Base-by-base conservation (phyloP, 2,113 vertebrate genomes). In the Pedionomus torquatus region DNA sequence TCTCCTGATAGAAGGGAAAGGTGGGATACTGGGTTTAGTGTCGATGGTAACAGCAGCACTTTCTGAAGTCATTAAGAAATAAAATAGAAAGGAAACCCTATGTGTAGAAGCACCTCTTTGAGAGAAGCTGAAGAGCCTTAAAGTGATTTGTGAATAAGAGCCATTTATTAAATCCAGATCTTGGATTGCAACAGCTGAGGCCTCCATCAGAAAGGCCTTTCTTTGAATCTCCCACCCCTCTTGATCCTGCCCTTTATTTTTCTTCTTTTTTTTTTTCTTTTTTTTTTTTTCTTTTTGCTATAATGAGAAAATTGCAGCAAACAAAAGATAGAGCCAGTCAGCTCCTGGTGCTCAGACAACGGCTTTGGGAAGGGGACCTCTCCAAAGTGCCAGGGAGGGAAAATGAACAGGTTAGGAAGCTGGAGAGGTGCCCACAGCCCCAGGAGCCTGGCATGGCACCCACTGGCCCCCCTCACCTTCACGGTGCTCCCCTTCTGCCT, bases 111-210 rank as follows among this genome's bases (percentile, higher is more conserved):
- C 97, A 95, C 98, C 98, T 99, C 98, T 98, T 97, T 96, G 97
- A 98, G 97, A 98, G 95, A 98, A 98, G 96, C 97, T 98, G 98
- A 98, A 96, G 96, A 99, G 99, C 99, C 99, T 99, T 99, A 99
- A 99, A 98, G 96, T 98, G 98, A 98, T 99, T 99, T 98, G 98
- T 98, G 98, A 99, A 98, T 98, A 98, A 99, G 98, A 99, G 99
- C 99, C 99, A 99, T 99, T 98, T 96, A 95, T 97, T 98, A 98
- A 98, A 97, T 98, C 98, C 98, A 98, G 98, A 98, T 98, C 98
- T 97, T 98, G 97, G 98, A 98, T 97, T 98, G 95, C 94, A 98
- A 95, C 87, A 97, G 94, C 95, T 51, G 95, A 95, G 93, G 90
- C 96, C 95, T 98, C 94, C 97, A 93, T 95, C 70, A 78, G 49